These are phyloP conservation scores for Brenthis daphne DNA, from an alignment of 2,888 invertebrate genomes.

Conservation along the genomic window DNA sequence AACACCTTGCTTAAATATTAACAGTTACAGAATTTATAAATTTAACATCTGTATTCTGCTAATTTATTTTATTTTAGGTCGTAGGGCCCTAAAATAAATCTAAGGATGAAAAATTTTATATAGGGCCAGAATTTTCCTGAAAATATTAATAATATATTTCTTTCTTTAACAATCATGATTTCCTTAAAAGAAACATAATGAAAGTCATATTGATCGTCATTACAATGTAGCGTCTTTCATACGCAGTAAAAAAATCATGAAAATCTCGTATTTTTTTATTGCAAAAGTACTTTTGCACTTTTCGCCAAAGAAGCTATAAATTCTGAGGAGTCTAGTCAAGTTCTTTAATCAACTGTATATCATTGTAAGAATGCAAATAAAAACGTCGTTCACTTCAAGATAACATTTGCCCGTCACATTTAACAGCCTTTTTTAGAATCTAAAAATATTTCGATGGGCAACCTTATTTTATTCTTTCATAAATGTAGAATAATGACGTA, in stretches of 20 bases:
- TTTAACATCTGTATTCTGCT: too few relatives aligned
- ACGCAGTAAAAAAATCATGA: slow-evolving; percentile 2
- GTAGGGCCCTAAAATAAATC: too few relatives aligned
- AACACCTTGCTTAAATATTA: too few relatives aligned
- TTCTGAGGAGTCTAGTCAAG: not conserved
- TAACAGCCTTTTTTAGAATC: slow-evolving; percentile 30
- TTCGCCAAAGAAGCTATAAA: slow-evolving; percentile 10
- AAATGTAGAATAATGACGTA: slow-evolving; percentile 8
- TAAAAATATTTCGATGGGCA: slow-evolving; percentile 37
- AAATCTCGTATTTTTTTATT: slow-evolving; percentile 2
- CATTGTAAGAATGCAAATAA: slow-evolving; percentile 23
- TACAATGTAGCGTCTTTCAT: not conserved
- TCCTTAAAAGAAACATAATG: too few relatives aligned
- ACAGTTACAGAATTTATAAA: too few relatives aligned
- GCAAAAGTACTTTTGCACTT: not conserved
- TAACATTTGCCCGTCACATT: slow-evolving; percentile 32
- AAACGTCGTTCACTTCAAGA: slow-evolving; percentile 29
- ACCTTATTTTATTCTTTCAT: slow-evolving; percentile 30
- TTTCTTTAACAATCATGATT: too few relatives aligned
- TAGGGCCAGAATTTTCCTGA: too few relatives aligned
- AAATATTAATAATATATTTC: too few relatives aligned
- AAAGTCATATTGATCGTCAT: not conserved
- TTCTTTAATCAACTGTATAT: slow-evolving; percentile 22
- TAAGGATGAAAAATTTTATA: too few relatives aligned
- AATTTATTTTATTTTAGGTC: too few relatives aligned